These are phyloP conservation scores for Drosophila diplacantha DNA, from an alignment of 2,888 invertebrate species.

Conservation along the genomic window DNA sequence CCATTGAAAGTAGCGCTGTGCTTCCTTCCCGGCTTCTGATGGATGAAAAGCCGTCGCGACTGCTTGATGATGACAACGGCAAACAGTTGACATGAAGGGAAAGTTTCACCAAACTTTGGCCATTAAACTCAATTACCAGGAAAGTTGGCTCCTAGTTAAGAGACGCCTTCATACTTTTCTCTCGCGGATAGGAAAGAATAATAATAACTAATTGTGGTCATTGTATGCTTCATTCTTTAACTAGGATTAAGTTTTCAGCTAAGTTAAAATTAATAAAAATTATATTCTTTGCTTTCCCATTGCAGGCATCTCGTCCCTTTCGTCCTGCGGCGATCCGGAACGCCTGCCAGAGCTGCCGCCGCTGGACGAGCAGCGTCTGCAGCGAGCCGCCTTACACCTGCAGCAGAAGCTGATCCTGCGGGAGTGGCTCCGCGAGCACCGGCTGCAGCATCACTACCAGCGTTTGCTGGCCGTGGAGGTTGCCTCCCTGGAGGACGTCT, in stretches of 20 bases:
- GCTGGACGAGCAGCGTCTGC: conserved; percentile 89
- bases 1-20: conserved; percentile 43
- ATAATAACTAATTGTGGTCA: conserved; percentile 3
- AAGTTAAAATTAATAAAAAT: not conserved
- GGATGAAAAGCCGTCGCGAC: conserved; percentile 16
- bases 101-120: conserved; percentile 53
- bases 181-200: not conserved
- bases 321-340: conserved; percentile 88
- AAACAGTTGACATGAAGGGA: conserved; percentile 25
- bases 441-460: conserved; percentile 85
- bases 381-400: conserved; percentile 87
- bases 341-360: conserved; percentile 88
- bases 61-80: conserved; percentile 20
- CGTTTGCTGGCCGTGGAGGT: conserved; percentile 88
- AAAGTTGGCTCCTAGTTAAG: conserved; percentile 40
- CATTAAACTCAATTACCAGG: conserved; percentile 61
- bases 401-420: conserved; percentile 90
- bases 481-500: conserved; percentile 91
- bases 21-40: conserved; percentile 22
- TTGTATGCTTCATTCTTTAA: not conserved
- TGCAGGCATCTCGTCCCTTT: conserved; percentile 89
- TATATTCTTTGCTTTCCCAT: not conserved
- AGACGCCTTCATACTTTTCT: not conserved
- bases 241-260: not conserved
- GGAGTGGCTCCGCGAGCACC: conserved; percentile 89